These are phyloP conservation scores for Atherinomorus stipes DNA, from an alignment of 2,113 vertebrate species.

Conservation along the genomic window DNA sequence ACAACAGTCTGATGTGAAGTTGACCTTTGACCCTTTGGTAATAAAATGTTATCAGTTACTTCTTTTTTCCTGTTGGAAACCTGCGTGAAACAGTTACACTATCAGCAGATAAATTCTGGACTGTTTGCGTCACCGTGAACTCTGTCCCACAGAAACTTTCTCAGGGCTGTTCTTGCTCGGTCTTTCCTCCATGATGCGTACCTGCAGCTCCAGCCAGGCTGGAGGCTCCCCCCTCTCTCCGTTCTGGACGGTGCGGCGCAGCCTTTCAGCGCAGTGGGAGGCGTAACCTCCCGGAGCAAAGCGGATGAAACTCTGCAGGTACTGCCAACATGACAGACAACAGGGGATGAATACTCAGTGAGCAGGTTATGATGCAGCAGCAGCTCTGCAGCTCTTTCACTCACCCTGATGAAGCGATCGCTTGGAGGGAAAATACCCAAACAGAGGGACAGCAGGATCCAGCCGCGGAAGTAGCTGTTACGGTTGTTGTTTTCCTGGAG, in stretches of 20 bases:
- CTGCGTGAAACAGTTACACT: too few species aligned
- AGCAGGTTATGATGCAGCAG: neutral
- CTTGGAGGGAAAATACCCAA: slow-evolving; percentile 94
- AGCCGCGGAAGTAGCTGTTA: slow-evolving; percentile 90
- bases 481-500: slow-evolving; percentile 89
- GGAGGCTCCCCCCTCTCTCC: slow-evolving; percentile 91
- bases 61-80: too few species aligned
- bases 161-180: too few species aligned
- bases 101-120: too few species aligned
- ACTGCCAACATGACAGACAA: slow-evolving; percentile 77
- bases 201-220: slow-evolving; percentile 95
- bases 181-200: slow-evolving; percentile 47
- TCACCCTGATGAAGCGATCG: slow-evolving; percentile 89
- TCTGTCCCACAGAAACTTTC: too few species aligned
- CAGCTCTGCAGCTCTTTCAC: neutral
- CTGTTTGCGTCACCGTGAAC: too few species aligned
- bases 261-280: slow-evolving; percentile 88
- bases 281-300: slow-evolving; percentile 85
- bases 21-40: too few species aligned
- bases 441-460: slow-evolving; percentile 95
- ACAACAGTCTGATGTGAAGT: too few species aligned
- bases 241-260: slow-evolving; percentile 88
- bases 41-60: too few species aligned
- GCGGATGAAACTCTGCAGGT: slow-evolving; percentile 92
- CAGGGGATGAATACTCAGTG: neutral